Evolutionary conservation across 1,140 invertebrate genomes (phyloP), one percentile per base, ranked within the genome.

Genomic region (Platorchestia sp.): DNA sequence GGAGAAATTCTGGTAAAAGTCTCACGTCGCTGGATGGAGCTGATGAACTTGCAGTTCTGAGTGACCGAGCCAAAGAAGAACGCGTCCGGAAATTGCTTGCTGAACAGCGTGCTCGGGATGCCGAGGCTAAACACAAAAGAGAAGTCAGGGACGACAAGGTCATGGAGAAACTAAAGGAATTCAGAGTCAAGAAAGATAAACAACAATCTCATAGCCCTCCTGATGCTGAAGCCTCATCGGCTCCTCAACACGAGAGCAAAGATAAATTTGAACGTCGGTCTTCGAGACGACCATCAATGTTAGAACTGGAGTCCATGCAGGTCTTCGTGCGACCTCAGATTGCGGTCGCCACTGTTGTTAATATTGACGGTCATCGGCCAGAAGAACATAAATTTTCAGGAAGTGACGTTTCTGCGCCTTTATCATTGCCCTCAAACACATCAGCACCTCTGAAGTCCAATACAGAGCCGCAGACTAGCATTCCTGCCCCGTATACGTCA

Each of bases 1-100:
- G 91, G 44, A 93, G 91, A 47, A 93, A 44, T 93, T 93, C 91
- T 16, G 45, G 91, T 36, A 93, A 93, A 45, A 93, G 91, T 47
- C 41, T 93, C 44, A 36, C 45, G 44, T 45, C 91, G 0, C 45
- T 16, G 10, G 91, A 93, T 44, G 45, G 91, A 7, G 40, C 45
- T n/a, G 91, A 93, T 44, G 91, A 93, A 40, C 91, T 93, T 6
- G 91, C 91, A n/a, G 91, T 47, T 47, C 91, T 93, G 3, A 86
- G 96, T 98, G 10, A 97, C 97, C 96, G 97, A 97, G 96, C 98
- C 97, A 96, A 97, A 59, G 95, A 96, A 44, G 96, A 96, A 59
- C 59, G 96, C 3, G 95, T 95, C 16, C 95, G 95, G 87, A 96
- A 96, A 91, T 43, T 96, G 59, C 95, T 96, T 40, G 96, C 90